Evolutionary conservation across 2,797 vertebrate genomes (phyloP), one percentile per base, ranked within the genome.

Genomic region (Falco berigora): DNA sequence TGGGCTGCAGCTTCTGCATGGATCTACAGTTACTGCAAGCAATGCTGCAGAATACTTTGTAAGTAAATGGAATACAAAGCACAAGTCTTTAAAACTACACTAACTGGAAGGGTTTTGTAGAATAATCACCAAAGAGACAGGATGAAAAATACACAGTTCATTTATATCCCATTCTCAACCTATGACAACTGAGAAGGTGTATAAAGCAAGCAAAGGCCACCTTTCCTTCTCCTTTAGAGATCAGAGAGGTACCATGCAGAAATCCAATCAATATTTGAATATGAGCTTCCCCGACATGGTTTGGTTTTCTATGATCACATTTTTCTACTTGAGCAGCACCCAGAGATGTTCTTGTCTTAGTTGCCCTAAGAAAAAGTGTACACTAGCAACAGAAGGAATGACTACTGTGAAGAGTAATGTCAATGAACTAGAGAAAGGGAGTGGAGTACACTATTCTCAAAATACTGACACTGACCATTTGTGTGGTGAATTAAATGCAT

Each of bases 401-500:
- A 14, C n/a, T 44, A 61, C 10, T 25, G 20, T 21, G 25, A 67
- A 52, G 18, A 72, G 16, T 2, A 49, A 67, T 4, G 20, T 4
- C 72, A 27, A 72, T 7, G 1, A 21, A 28, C 38, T 25, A 38
- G 22, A 62, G 52, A 58, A 63, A 72, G 28, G 58, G 44, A 90
- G 12, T 6, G 10, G 40, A 61, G 32, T 1, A 21, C 18, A 13
- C 20, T 2, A 7, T 12, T 46, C 76, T 63, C 67, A 8, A 2
- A 83, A 47, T 22, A 32, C 46, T 0, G 20, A 8, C 14, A 49
- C 56, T 72, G 56, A 40, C 28, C 28, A 1, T 24, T 4, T 14
- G 4, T 0, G 0, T 3, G 1, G 10, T 9, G n/a, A 85, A 12
- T 4, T 7, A 52, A 56, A 34, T 1, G 0, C 30, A 18, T 24